Conservation (phyloP, 2,113 vertebrate genomes). For the Ciconia stormi region DNA sequence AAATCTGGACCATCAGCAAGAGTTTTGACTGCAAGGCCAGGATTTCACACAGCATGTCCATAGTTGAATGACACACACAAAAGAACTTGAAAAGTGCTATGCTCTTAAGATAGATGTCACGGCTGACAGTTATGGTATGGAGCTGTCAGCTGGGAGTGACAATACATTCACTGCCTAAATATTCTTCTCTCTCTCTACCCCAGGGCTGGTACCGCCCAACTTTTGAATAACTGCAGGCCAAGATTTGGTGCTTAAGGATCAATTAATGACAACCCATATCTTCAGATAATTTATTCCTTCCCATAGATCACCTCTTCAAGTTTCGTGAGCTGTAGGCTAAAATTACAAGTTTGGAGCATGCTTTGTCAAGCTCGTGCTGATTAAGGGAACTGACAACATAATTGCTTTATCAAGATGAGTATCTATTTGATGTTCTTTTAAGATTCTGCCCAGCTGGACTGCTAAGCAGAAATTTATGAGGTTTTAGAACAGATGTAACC, state of each 20-base stretch:
- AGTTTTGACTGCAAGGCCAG: background rate
- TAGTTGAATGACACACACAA: conserved; percentile 36
- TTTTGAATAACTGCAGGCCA: conserved; percentile 26
- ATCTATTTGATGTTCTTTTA: conserved; percentile 20
- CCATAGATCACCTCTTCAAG: conserved; percentile 3
- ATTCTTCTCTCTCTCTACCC: conserved; percentile 11
- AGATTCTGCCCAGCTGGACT: conserved; percentile 9
- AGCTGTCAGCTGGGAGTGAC: conserved; percentile 19
- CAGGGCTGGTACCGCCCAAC: background rate
- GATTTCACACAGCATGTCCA: background rate
- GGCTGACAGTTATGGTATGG: conserved; percentile 28
- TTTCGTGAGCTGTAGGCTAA: conserved; percentile 46
- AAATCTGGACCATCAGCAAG: background rate
- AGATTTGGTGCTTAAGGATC: conserved; percentile 4
- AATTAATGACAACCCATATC: background rate
- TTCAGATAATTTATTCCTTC: conserved; percentile 21
- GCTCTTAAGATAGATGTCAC: conserved; percentile 48
- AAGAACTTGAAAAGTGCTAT: background rate
- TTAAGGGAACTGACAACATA: conserved; percentile 41
- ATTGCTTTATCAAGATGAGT: conserved; percentile 23
- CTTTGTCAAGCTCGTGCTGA: conserved; percentile 44
- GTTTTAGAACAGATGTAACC: conserved; percentile 47
- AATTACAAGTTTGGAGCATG: conserved; percentile 28
- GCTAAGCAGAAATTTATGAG: conserved; percentile 13
- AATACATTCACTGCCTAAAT: background rate